These are phyloP conservation scores for Saxicola maurus DNA, from an alignment of 2,797 vertebrate genomes.

Conservation along the genomic window DNA sequence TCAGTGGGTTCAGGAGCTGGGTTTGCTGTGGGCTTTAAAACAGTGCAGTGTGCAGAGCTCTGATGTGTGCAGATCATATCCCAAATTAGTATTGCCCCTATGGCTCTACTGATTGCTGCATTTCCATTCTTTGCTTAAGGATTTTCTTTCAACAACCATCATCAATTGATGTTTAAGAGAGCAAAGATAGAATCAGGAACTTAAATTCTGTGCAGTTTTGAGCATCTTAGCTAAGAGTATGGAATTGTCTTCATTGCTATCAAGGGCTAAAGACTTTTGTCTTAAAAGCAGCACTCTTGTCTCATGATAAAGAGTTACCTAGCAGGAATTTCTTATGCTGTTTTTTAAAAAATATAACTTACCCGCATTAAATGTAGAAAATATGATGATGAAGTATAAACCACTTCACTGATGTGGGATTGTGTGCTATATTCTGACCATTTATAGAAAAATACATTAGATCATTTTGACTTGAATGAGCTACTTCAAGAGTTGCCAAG, in stretches of 20 bases:
- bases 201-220: neutral
- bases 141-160: neutral
- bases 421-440: neutral
- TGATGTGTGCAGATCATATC: neutral
- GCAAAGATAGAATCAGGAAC: neutral
- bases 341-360: neutral
- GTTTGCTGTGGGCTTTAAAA: neutral
- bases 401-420: neutral
- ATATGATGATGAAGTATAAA: neutral
- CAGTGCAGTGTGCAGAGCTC: neutral
- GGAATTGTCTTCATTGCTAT: neutral
- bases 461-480: constrained; percentile 85
- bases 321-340: neutral
- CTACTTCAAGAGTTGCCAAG: constrained; percentile 86
- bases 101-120: neutral
- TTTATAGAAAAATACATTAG: constrained; percentile 78
- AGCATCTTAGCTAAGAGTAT: neutral
- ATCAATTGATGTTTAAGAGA: neutral
- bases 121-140: neutral
- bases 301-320: neutral
- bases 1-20: neutral
- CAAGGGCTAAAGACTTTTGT: neutral
- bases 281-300: neutral
- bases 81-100: neutral
- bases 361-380: neutral